phyloP scores from a whole-genome alignment of 2,888 invertebrate species.

The Mycalesis mineus region DNA sequence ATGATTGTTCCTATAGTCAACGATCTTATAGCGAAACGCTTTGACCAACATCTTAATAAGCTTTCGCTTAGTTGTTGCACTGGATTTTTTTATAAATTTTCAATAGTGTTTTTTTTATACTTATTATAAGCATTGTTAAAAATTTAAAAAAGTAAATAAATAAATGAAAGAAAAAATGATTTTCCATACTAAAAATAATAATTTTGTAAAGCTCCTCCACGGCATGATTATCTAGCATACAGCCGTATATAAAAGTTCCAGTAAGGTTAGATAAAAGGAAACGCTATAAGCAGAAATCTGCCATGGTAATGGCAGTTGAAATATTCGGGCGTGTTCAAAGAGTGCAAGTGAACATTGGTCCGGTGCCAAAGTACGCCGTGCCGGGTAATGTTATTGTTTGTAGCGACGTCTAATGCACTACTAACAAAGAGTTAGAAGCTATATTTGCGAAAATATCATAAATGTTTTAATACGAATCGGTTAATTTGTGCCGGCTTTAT shows the following conservation, averaged over 20 bases:
- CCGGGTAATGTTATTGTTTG: conserved; percentile 46
- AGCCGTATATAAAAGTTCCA: neutral
- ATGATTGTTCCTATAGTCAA: too few relatives aligned
- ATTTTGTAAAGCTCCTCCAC: neutral
- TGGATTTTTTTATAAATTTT: too few relatives aligned
- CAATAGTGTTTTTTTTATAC: too few relatives aligned
- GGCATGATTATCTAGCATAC: neutral
- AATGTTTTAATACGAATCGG: conserved; percentile 10
- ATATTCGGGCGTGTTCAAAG: conserved; percentile 57
- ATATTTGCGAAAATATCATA: conserved; percentile 18
- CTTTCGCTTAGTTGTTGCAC: too few relatives aligned
- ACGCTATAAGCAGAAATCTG: conserved; percentile 54
- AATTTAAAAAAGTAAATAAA: too few relatives aligned
- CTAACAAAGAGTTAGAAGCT: conserved; percentile 19
- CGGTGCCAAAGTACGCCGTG: conserved; percentile 66
- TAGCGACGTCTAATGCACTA: conserved; percentile 28
- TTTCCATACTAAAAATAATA: too few relatives aligned
- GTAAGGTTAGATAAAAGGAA: neutral
- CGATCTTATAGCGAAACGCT: too few relatives aligned
- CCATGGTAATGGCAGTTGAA: conserved; percentile 58
- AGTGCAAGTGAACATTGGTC: conserved; percentile 58
- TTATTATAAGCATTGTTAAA: too few relatives aligned
- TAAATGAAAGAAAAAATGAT: too few relatives aligned
- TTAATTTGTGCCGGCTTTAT: neutral
- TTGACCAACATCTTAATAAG: too few relatives aligned